phyloP scores from a whole-genome alignment of 1,140 invertebrate species.

The Drosophila cardini region DNA sequence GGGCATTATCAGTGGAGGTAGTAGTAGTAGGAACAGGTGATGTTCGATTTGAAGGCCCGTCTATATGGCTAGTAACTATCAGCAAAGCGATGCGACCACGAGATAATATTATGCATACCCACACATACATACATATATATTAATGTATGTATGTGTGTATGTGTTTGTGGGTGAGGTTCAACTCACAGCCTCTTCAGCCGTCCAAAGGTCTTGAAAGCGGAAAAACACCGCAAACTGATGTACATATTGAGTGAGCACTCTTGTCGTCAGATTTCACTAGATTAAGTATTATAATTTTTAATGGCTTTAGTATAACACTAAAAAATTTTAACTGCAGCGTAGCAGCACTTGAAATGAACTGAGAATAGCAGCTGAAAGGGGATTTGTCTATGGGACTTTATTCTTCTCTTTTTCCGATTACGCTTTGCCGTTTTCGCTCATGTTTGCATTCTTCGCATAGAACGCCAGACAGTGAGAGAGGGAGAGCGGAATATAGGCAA shows the following conservation, averaged over 20 bases:
- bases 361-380: conserved; percentile 25
- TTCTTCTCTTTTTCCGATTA: conserved; percentile 41
- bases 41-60: conserved; percentile 34
- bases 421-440: conserved; percentile 47
- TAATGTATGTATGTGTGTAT: background rate
- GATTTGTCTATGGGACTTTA: conserved; percentile 36
- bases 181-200: conserved; percentile 52
- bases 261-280: conserved; percentile 5
- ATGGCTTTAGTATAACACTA: background rate
- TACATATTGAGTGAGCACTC: conserved; percentile 41
- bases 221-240: conserved; percentile 33
- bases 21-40: conserved; percentile 55
- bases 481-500: conserved; percentile 9
- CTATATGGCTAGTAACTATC: conserved; percentile 35
- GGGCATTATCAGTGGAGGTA: background rate
- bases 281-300: background rate
- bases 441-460: conserved; percentile 50
- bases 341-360: conserved; percentile 53
- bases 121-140: background rate
- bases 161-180: background rate
- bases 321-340: conserved; percentile 51
- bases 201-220: conserved; percentile 60
- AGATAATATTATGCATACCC: background rate
- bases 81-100: conserved; percentile 32
- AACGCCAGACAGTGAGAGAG: conserved; percentile 3